phyloP scores from a whole-genome alignment of 2,113 vertebrate genomes.

The Helogale parvula region DNA sequence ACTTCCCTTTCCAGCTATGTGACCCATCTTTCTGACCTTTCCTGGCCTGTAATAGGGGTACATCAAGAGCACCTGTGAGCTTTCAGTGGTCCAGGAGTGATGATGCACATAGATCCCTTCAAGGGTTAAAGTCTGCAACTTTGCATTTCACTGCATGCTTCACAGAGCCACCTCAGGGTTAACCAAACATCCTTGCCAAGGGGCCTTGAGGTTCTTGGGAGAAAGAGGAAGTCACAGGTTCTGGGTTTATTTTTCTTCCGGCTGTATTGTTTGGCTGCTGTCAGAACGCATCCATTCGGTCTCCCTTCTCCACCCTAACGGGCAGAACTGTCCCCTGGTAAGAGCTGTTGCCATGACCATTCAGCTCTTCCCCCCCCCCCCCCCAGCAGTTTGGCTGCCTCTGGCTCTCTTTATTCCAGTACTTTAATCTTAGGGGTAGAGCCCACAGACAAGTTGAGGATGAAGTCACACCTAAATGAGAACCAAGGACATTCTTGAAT shows the following conservation, averaged over 20 bases:
- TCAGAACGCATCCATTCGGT: neutral
- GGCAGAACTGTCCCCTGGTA: neutral
- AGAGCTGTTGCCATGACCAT: conserved; percentile 79
- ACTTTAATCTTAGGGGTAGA: conserved; percentile 21
- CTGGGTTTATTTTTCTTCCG: conserved; percentile 16
- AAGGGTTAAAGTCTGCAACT: neutral
- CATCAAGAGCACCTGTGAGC: neutral
- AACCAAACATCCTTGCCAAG: conserved; percentile 16
- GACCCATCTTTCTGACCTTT: neutral
- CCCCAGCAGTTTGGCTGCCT: conserved; percentile 62
- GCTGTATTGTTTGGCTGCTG: neutral
- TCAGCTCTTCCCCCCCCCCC: conserved; percentile 44
- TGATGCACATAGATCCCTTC: neutral
- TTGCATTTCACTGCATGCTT: neutral
- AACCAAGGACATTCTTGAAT: neutral
- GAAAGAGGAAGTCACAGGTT: neutral
- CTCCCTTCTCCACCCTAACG: neutral
- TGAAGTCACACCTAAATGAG: neutral
- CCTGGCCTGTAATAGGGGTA: neutral
- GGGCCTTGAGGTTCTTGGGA: neutral
- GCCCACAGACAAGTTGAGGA: neutral
- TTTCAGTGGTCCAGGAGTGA: neutral
- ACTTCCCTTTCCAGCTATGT: neutral
- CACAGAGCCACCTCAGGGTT: neutral
- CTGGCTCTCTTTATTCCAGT: conserved; percentile 36